Evolutionary conservation across 2,113 vertebrate species (phyloP), one percentile per base, ranked within the genome.

Genomic region (Hirundichthys speculiger): DNA sequence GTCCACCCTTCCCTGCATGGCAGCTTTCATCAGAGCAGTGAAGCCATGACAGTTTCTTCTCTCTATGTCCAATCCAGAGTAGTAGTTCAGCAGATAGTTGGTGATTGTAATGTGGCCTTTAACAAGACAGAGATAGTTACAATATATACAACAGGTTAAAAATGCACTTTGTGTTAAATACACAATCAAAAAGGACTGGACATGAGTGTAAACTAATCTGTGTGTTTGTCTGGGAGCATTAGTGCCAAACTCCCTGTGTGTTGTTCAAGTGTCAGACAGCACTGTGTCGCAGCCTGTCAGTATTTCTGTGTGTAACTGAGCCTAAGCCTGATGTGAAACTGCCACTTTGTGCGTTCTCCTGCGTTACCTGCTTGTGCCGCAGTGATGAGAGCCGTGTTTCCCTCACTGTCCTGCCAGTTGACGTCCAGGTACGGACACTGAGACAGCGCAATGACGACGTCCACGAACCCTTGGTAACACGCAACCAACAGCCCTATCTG

Each of bases 341-440:
- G 48, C 25, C 41, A 20, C 24, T 49, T 47, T 52, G 57, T n/a
- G 53, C 42, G n/a, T 13, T 19, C 39, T 48, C 30, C 15, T 34
- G 43, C 49, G 45, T 71, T 92, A 99, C 97, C 98, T 92, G 98
- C 98, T 90, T 99, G 98, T 0, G 93, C 92, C 5, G 98, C 97
- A 5, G 93, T 97, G 88, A 97, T 98, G 2, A 99, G 94, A 57
- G 98, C 95, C 0, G 97, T 98, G 90, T 99, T 99, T 48, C 96
- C 97, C 82, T 99, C 97, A 0, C 91, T 98, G 94, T 99, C 98
- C 89, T 98, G 95, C 96, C 95, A 97, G 93, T 99, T 99, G 75
- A 96, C 94, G 5, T 99, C 95, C 66, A 99, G 63, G 57, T 96
- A 88, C 46, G 98, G 95, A 82, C 98, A 99, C 55, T 96, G 94